These are phyloP conservation scores for Dryobotodes eremita DNA, from an alignment of 2,888 invertebrate species.

Conservation along the genomic window DNA sequence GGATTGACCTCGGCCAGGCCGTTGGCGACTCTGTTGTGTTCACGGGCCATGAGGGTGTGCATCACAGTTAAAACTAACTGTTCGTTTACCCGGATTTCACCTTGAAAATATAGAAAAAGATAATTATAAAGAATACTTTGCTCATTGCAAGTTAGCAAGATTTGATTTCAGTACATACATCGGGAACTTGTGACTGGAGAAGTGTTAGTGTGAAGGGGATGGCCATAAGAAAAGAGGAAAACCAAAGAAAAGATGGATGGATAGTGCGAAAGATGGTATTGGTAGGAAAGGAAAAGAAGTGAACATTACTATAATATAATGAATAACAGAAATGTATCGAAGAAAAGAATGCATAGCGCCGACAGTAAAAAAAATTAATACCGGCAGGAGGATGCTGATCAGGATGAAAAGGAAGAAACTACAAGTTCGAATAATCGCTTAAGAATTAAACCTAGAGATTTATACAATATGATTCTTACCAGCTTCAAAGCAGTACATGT, in stretches of 20 bases:
- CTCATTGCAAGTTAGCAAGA: neutral
- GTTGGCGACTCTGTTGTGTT: slow-evolving; percentile 96
- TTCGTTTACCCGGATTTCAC: slow-evolving; percentile 98
- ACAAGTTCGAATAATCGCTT: neutral
- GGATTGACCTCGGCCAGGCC: slow-evolving; percentile 95
- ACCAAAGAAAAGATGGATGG: too few relatives aligned
- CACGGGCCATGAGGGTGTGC: slow-evolving; percentile 97
- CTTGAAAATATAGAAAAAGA: slow-evolving; percentile 80
- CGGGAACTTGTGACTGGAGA: neutral
- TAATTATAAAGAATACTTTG: neutral
- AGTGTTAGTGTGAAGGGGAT: neutral
- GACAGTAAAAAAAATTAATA: neutral
- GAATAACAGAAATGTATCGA: too few relatives aligned
- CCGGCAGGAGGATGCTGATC: neutral
- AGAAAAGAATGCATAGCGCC: neutral
- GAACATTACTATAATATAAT: too few relatives aligned
- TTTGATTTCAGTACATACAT: neutral
- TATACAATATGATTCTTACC: slow-evolving; percentile 88
- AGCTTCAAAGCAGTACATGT: slow-evolving; percentile 98
- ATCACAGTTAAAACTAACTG: slow-evolving; percentile 97
- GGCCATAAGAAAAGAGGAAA: neutral
- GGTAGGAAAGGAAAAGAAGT: neutral
- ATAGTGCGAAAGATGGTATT: neutral
- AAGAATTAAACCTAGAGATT: neutral
- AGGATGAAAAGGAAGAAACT: too few relatives aligned